Conservation (phyloP, 2,888 invertebrate species). For the Eulithis prunata region DNA sequence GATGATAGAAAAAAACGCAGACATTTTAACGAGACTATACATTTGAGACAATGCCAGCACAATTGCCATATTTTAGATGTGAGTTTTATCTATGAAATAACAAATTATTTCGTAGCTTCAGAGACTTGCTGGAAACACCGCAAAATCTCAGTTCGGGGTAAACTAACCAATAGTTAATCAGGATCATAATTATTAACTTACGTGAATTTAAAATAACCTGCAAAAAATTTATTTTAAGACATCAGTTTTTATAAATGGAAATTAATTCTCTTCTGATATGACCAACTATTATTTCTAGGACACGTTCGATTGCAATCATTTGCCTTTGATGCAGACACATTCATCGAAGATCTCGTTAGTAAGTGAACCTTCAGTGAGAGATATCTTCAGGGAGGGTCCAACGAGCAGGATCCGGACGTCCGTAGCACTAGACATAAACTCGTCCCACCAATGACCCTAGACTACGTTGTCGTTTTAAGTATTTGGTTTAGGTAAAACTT, state of each 20-base stretch:
- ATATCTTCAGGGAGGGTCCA: slow-evolving; percentile 8
- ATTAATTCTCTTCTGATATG: background rate
- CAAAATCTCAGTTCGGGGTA: too few species aligned
- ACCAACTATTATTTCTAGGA: slow-evolving; percentile 49
- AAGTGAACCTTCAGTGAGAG: slow-evolving; percentile 19
- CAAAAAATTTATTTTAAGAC: too few species aligned
- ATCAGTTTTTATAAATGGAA: too few species aligned
- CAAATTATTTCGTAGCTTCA: background rate
- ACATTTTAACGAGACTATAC: slow-evolving; percentile 53
- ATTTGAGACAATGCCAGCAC: slow-evolving; percentile 59
- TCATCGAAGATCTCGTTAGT: background rate
- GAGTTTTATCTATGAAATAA: slow-evolving; percentile 41
- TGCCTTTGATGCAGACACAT: slow-evolving; percentile 46
- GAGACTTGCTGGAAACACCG: too few species aligned
- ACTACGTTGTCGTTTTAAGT: slow-evolving; percentile 32
- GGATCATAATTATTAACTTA: too few species aligned
- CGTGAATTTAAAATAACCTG: too few species aligned
- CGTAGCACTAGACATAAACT: slow-evolving; percentile 19
- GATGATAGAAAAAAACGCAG: slow-evolving; percentile 58
- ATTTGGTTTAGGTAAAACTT: slow-evolving; percentile 37
- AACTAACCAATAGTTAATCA: too few species aligned
- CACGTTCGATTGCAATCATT: slow-evolving; percentile 56
- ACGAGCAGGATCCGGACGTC: slow-evolving; percentile 6
- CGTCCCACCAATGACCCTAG: slow-evolving; percentile 18
- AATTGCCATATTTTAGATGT: slow-evolving; percentile 64